Conservation (phyloP, 2,113 vertebrate species). For the Macheiramphus alcinus region DNA sequence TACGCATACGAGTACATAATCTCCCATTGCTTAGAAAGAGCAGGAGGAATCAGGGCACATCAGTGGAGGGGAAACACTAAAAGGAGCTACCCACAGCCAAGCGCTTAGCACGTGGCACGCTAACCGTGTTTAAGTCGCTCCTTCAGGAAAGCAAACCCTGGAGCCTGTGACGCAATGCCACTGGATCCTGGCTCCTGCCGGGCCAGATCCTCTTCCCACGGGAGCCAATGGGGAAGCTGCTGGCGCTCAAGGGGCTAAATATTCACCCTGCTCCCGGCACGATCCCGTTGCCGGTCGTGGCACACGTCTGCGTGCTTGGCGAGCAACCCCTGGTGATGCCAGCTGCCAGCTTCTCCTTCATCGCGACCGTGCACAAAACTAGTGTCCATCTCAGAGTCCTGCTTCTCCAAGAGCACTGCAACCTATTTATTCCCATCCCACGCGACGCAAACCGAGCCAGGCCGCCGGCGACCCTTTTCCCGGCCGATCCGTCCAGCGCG, state of each 20-base stretch:
- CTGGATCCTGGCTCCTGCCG: not conserved
- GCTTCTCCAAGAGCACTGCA: not conserved
- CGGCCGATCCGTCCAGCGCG: not conserved
- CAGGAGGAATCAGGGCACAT: not conserved
- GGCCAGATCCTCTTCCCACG: not conserved
- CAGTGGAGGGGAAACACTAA: not conserved
- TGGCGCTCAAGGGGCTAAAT: not conserved
- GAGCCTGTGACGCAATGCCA: not conserved
- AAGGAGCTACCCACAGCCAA: not conserved
- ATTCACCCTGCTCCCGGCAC: not conserved
- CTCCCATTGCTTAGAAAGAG: not conserved
- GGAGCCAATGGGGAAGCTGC: not conserved
- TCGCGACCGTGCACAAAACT: rapidly evolving
- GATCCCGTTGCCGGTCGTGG: rapidly evolving
- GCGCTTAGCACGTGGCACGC: rapidly evolving
- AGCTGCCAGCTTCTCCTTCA: not conserved
- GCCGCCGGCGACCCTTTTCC: not conserved
- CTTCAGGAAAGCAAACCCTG: not conserved
- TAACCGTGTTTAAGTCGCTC: not conserved
- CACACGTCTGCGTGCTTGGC: rapidly evolving
- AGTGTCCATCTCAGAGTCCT: not conserved
- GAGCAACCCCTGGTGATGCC: not conserved
- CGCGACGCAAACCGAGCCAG: not conserved
- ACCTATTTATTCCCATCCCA: not conserved
- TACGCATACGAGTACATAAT: not conserved